Evolutionary conservation across 1,140 invertebrate genomes (phyloP), one percentile per base, ranked within the genome.

Genomic region (Drosophila auraria): DNA sequence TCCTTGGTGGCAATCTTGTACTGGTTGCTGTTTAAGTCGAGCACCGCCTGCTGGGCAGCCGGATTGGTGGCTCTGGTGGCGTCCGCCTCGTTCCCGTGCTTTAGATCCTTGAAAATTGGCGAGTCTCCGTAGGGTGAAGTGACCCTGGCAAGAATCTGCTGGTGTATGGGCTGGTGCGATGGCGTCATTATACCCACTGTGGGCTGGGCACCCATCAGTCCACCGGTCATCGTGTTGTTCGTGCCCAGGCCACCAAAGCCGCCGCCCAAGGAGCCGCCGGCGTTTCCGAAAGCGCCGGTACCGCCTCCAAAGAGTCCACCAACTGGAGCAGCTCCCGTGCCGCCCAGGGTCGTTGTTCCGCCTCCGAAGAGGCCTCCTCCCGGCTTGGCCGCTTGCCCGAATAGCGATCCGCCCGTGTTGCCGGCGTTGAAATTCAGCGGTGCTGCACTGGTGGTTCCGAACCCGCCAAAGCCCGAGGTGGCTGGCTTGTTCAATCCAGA

Each of bases 71-170:
- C 95, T 86, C 96, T 96, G n/a, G 96, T 92, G 12, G 96, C 95
- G 75, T 97, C 96, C 33, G 94, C 93, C 86, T 96, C 96, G 14
- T 95, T 82, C 62, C 68, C 82, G 11, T 91, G 66, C 57, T 96
- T 94, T 2, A 97, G 87, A 92, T 96, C 96, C 90, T 96, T 96
- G 66, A 97, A 95, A 9, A 97, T 93, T 8, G 96, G 95, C 47
- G 95, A 96, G 92, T 97, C 96, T n/a, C 96, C 96, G 82, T 96
- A 97, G 3, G 96, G 96, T 9, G 96, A 95, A 3, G 95, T 95
- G 5, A 96, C 95, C 9, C 97, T 93, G 9, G 95, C 94, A 50
- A 96, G 90, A 54, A 96, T 95, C 90, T 96, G 96, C 77, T 96
- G 95, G 91, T 95, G 95, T 7, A 95, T 94, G 14, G 92, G 94